Evolutionary conservation across 2,888 invertebrate species (phyloP), one percentile per base, ranked within the genome.

Genomic region (Girardia tigrina): DNA sequence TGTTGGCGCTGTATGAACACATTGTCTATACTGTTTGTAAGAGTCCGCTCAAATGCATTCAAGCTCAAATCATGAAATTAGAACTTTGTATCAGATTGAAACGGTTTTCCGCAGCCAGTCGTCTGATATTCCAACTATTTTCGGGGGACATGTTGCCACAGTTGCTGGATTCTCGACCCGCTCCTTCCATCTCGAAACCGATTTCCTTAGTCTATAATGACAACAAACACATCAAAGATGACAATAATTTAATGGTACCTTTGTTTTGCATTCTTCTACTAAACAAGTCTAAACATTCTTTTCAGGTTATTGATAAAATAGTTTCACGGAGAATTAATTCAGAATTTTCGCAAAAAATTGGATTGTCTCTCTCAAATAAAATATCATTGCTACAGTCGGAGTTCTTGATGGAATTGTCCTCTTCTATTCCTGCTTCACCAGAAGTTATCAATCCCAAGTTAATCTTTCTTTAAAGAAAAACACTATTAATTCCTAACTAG

Each of bases 91-190:
- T 56, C 23, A 56, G n/a, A 56, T 2, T 56, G 8, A 56, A 23
- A n/a, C 4, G 56, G 23, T 56, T 56, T 56, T 56, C 56, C 4
- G 23, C 56, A 56, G 56, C 56, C n/a, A 56, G 56, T 16, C 4
- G 56, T 20, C n/a, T 56, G n/a, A 56, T 56, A 20, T 56, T 56
- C n/a, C 56, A 56, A n/a, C 23, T 56, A n/a, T 56, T 56, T n/a
- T 20, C 56, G 6, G 56, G 56, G 4, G 56, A 56, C 23, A 56
- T 20, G 23, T 4, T 56, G 4, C 56, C 56, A 6, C 56, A 56
- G n/a, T 2, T 56, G 4, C 6, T 16, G 20, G 56, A 56, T 56
- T 56, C 56, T n/a, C 4, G 56, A n/a, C 56, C 56, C 6, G 56
- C 8, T 6, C 8, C 56, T 2, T 12, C 56, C n/a, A 23, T 56